Percentiles rank a stretch among this genome's conserved stretches.
phyloP scores from a whole-genome alignment of 2,797 vertebrate species.

The Anniella stebbinsi region DNA sequence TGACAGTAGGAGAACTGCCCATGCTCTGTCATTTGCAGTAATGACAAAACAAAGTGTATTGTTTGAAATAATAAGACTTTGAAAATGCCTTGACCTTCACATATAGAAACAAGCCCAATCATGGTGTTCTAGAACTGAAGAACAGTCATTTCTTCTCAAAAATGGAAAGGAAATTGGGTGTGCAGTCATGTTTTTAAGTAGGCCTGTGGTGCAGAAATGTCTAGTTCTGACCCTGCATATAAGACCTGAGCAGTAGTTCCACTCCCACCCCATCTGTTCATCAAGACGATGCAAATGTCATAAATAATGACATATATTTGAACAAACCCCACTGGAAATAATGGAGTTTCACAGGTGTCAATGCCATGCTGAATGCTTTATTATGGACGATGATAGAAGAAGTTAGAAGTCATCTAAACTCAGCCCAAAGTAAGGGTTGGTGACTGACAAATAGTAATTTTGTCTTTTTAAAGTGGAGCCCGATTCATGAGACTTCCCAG shows the following conservation, averaged over 20 bases:
- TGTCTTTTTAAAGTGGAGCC: neutral
- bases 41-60: neutral
- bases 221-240: neutral
- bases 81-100: neutral
- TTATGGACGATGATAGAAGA: neutral
- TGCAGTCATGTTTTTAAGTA: neutral
- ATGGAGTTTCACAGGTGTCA: fast-evolving
- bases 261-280: neutral
- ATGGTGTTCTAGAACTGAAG: neutral
- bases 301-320: slow-evolving; percentile 6
- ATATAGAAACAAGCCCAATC: neutral
- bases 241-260: neutral
- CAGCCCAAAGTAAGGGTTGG: neutral
- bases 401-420: neutral
- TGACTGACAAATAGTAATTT: neutral
- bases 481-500: neutral
- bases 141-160: neutral
- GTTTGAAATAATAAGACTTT: neutral
- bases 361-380: neutral
- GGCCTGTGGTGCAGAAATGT: neutral
- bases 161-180: neutral
- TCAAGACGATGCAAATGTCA: neutral
- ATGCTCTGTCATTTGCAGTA: neutral
- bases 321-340: neutral
- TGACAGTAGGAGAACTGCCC: neutral